Evolutionary conservation across 2,113 vertebrate genomes (phyloP).

Genomic region (Morone saxatilis): DNA sequence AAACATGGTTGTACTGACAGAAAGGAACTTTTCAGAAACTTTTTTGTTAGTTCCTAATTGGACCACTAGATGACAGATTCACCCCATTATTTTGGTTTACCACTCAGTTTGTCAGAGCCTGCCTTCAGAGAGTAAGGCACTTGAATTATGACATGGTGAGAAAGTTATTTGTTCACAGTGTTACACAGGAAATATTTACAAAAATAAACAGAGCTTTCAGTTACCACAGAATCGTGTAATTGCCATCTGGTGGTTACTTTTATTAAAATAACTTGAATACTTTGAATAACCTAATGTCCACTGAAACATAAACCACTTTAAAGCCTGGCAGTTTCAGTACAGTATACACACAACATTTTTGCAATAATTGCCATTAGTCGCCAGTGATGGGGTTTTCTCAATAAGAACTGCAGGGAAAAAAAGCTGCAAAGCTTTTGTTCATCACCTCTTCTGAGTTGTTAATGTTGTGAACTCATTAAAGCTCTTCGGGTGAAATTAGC

Average conservation of each 20-base stretch:
- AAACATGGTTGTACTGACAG: too few species aligned
- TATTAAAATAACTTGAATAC: constrained; percentile 10
- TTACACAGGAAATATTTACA: constrained; percentile 22
- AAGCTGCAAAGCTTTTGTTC: constrained; percentile 61
- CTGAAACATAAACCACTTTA: not conserved
- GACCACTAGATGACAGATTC: constrained; percentile 62
- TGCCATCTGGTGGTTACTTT: constrained; percentile 32
- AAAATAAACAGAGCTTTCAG: constrained; percentile 11
- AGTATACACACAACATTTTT: not conserved
- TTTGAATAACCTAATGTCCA: not conserved
- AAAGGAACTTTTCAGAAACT: too few species aligned
- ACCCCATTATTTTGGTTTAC: not conserved
- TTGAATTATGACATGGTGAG: constrained; percentile 4
- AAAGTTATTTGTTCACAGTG: not conserved
- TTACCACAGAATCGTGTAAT: not conserved
- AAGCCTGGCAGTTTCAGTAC: not conserved
- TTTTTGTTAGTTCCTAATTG: constrained; percentile 6
- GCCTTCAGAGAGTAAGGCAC: not conserved
- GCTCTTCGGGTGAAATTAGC: constrained; percentile 53
- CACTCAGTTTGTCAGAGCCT: not conserved
- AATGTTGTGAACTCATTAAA: constrained; percentile 71
- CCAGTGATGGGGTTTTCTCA: constrained; percentile 25
- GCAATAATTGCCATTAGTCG: constrained; percentile 3
- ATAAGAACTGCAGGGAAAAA: not conserved
- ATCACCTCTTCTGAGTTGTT: constrained; percentile 61